A percentile compares a stretch with the other conserved stretches of the same genome.
Evolutionary conservation across 2,888 invertebrate genomes (phyloP).

Genomic region (Thecocarcelia acutangulata): DNA sequence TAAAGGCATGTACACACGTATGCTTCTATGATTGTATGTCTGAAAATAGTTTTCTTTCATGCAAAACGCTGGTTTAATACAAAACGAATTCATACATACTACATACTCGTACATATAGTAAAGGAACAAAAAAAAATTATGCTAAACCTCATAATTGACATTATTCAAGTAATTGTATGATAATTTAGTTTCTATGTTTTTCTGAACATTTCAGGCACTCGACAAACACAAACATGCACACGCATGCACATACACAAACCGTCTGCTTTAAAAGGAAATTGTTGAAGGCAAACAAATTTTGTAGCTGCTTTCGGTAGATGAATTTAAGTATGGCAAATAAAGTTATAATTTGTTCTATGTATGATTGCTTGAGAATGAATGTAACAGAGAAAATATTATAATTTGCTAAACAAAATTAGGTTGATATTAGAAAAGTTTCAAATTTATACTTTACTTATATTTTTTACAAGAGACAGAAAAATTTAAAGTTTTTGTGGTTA

Average conservation of each 20-base stretch:
- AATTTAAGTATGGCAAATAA: slow-evolving; percentile 56
- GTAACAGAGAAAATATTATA: slow-evolving; percentile 47
- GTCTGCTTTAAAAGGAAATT: slow-evolving; percentile 8
- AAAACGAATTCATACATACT: no score
- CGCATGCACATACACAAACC: neutral
- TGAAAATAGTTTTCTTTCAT: neutral
- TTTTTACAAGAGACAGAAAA: slow-evolving; percentile 1
- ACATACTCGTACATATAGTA: no score
- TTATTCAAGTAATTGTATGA: slow-evolving; percentile 63
- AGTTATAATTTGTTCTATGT: slow-evolving; percentile 59
- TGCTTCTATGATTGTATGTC: no score
- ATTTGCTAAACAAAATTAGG: slow-evolving; percentile 67
- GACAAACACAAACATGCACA: neutral
- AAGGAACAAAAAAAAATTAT: slow-evolving; percentile 25
- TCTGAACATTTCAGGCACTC: slow-evolving; percentile 9
- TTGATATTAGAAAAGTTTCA: slow-evolving; percentile 63
- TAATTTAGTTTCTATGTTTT: slow-evolving; percentile 53
- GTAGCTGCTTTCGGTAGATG: slow-evolving; percentile 38
- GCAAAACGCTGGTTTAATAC: neutral
- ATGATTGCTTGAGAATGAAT: neutral
- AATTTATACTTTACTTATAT: neutral
- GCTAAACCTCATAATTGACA: slow-evolving; percentile 62
- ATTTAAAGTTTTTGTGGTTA: neutral
- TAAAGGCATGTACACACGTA: neutral
- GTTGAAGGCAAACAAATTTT: slow-evolving; percentile 30